Percentiles rank a stretch among this genome's conserved stretches.
Evolutionary conservation across 2,797 vertebrate genomes (phyloP).

Genomic region (Gymnothorax javanicus): DNA sequence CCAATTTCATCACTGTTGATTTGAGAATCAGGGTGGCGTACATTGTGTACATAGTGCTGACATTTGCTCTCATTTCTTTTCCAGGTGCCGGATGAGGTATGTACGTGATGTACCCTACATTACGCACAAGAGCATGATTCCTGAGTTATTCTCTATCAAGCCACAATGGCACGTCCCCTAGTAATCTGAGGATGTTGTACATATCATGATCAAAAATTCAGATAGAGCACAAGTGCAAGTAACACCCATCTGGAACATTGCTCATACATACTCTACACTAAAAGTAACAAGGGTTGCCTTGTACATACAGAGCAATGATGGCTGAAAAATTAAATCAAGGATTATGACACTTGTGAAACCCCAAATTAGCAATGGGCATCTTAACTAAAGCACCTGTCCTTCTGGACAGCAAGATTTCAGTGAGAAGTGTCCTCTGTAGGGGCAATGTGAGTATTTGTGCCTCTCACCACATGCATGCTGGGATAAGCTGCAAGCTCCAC

Average conservation of each 20-base stretch:
- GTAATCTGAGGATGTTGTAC: not conserved
- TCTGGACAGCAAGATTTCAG: not conserved
- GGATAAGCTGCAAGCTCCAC: too few species aligned
- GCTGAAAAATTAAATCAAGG: not conserved
- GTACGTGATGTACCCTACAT: constrained; percentile 47
- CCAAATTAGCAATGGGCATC: too few species aligned
- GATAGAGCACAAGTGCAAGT: not conserved
- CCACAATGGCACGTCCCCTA: not conserved
- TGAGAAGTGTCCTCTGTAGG: not conserved
- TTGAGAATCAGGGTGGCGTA: not conserved
- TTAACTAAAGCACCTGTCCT: too few species aligned
- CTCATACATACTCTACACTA: too few species aligned
- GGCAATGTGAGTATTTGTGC: too few species aligned
- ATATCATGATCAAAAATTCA: not conserved
- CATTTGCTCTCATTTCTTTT: constrained; percentile 25
- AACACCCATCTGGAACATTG: too few species aligned
- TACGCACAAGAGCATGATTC: not conserved
- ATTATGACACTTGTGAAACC: too few species aligned
- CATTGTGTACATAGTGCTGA: not conserved
- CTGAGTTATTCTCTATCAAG: not conserved
- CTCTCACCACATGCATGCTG: too few species aligned
- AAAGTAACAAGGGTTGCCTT: not conserved
- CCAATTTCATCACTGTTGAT: not conserved
- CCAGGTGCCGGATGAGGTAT: constrained; percentile 77
- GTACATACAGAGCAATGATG: not conserved